Conservation (phyloP, 1,140 invertebrate species). For the Orchestia grillus region DNA sequence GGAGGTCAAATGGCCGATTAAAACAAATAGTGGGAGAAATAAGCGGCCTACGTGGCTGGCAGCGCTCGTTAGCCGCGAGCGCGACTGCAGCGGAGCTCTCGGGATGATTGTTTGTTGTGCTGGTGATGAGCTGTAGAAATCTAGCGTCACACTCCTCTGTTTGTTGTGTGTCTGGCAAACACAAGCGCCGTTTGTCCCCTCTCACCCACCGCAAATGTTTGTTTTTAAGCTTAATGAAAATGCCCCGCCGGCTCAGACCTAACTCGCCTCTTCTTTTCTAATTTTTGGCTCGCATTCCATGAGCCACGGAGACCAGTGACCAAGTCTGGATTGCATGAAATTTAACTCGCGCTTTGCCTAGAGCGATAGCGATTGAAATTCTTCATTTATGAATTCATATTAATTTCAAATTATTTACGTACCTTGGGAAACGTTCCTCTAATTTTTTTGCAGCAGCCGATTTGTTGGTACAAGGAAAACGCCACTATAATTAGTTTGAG, state of each 20-base stretch:
- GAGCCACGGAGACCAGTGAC: background rate
- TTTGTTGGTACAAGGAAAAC: background rate
- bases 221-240: background rate
- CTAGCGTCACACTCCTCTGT: background rate
- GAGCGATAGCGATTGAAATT: background rate
- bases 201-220: background rate
- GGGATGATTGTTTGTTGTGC: background rate
- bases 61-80: background rate
- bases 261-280: background rate
- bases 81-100: background rate
- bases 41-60: background rate
- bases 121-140: background rate
- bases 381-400: background rate
- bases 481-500: background rate
- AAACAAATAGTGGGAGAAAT: background rate
- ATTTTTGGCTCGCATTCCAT: background rate
- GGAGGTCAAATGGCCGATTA: background rate
- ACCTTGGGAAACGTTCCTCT: background rate
- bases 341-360: background rate
- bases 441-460: background rate
- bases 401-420: background rate
- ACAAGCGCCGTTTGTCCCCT: background rate
- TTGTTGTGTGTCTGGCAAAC: background rate
- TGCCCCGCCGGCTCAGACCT: background rate
- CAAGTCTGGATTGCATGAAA: background rate